A percentile compares a stretch with the other conserved stretches of the same genome.
These are phyloP conservation scores for Tor tambroides DNA, from an alignment of 2,113 vertebrate genomes.

Conservation along the genomic window DNA sequence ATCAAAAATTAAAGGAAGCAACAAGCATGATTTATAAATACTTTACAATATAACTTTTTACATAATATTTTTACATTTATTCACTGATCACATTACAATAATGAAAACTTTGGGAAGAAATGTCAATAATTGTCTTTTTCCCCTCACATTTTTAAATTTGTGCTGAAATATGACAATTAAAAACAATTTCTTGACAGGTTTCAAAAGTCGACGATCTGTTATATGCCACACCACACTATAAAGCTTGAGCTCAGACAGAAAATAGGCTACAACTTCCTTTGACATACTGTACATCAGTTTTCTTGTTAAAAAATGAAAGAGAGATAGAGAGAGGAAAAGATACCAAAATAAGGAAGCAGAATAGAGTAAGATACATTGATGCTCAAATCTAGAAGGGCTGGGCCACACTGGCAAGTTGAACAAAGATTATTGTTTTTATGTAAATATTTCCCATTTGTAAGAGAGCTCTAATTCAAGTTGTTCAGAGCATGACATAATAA, in stretches of 20 bases:
- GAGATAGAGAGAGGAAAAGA: neutral
- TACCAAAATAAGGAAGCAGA: neutral
- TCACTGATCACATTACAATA: neutral
- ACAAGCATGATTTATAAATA: too few species aligned
- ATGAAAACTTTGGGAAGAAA: neutral
- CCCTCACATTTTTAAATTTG: neutral
- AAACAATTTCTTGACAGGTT: neutral
- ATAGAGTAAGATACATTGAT: neutral
- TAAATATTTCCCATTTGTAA: slow-evolving; percentile 45
- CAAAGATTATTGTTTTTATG: slow-evolving; percentile 44
- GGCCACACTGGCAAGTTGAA: neutral
- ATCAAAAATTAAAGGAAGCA: too few species aligned
- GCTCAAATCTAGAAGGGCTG: neutral
- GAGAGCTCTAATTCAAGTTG: slow-evolving; percentile 44
- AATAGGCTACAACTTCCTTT: slow-evolving; percentile 14
- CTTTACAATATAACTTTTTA: neutral
- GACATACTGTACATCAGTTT: slow-evolving; percentile 5
- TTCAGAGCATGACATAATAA: slow-evolving; percentile 44
- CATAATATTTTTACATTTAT: neutral
- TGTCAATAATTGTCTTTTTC: neutral
- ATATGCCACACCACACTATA: neutral
- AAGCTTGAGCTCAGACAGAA: slow-evolving; percentile 13
- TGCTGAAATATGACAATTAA: neutral
- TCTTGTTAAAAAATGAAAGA: neutral
- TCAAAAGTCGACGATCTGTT: neutral